Evolutionary conservation across 23 tunicate species (phyloP).

Genomic region (Oikopleura vanhoeffeni): DNA sequence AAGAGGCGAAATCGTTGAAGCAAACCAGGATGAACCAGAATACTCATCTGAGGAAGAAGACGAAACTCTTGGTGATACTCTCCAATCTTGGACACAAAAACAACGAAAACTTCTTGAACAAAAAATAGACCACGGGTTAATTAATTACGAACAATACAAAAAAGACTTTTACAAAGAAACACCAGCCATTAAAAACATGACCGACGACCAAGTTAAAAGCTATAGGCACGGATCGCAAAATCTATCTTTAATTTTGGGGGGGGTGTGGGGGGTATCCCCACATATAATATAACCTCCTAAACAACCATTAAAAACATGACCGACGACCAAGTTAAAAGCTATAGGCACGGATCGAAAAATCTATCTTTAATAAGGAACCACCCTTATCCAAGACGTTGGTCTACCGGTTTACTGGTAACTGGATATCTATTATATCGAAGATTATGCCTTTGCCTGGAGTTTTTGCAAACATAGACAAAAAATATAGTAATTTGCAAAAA

Average conservation of each 20-base stretch:
- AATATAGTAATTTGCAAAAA: no score
- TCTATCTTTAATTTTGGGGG: no score
- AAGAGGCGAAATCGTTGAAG: not conserved
- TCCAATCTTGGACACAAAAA: constrained; percentile 38
- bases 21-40: constrained; percentile 7
- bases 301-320: constrained; percentile 54
- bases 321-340: constrained; percentile 53
- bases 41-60: constrained; percentile 8
- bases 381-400: no score
- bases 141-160: constrained; percentile 50
- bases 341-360: no score
- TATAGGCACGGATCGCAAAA: no score
- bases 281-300: no score
- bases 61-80: constrained; percentile 51
- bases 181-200: constrained; percentile 52
- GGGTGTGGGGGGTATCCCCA: no score
- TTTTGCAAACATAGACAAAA: no score
- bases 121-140: constrained; percentile 50
- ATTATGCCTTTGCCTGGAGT: no score
- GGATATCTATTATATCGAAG: no score
- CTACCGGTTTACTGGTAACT: no score
- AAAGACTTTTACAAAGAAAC: constrained; percentile 83
- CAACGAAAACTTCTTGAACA: constrained; percentile 62
- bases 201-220: constrained; percentile 60
- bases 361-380: no score